phyloP scores from a whole-genome alignment of 2,888 invertebrate genomes.

The Morpho achilles region DNA sequence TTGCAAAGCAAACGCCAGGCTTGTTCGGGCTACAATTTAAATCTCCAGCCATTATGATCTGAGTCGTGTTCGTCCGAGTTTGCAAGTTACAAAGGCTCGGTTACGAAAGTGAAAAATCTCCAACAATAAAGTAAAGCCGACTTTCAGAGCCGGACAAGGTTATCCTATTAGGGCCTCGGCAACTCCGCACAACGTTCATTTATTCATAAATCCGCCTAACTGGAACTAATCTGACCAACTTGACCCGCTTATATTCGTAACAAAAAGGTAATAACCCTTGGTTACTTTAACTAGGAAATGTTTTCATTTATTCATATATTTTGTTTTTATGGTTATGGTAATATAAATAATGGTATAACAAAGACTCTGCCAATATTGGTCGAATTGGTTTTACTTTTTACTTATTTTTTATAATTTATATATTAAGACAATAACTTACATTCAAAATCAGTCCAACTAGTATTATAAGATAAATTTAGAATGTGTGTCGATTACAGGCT shows the following conservation, averaged over 20 bases:
- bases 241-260: slow-evolving; percentile 7
- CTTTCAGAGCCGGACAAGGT: slow-evolving; percentile 13
- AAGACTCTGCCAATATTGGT: no score
- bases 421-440: no score
- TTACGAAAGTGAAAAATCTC: slow-evolving; percentile 15
- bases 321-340: no score
- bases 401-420: no score
- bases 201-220: slow-evolving; percentile 24
- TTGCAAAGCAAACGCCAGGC: no score
- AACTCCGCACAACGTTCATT: slow-evolving; percentile 16
- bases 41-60: slow-evolving; percentile 2
- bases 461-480: no score
- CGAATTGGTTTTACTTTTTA: no score
- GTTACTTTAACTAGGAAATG: no score
- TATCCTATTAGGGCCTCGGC: slow-evolving; percentile 15
- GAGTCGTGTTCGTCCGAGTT: not conserved
- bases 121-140: slow-evolving; percentile 17
- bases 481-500: no score
- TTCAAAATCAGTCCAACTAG: no score
- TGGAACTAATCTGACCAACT: slow-evolving; percentile 12
- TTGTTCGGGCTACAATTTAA: not conserved
- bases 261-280: not conserved
- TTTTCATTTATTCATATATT: no score
- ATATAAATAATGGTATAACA: no score
- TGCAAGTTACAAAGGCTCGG: slow-evolving; percentile 1